Conservation (phyloP, 2,888 invertebrate genomes). For the Abrostola tripartita region DNA sequence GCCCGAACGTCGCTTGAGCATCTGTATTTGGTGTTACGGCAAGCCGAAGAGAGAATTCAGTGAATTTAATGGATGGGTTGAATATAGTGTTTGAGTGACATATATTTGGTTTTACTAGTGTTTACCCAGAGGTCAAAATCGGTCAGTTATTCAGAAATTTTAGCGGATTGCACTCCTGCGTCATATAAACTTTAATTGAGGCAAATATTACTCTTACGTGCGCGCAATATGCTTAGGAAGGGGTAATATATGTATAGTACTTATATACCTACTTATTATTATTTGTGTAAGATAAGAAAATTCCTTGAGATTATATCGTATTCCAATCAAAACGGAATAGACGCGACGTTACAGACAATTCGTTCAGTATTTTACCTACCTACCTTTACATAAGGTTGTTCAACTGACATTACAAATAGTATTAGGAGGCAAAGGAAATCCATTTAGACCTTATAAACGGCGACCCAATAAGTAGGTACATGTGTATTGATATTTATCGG, state of each 20-base stretch:
- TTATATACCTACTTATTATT: too few relatives aligned
- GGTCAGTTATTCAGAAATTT: too few relatives aligned
- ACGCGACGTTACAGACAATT: conserved; percentile 3
- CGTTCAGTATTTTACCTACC: conserved; percentile 12
- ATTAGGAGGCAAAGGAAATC: conserved; percentile 49
- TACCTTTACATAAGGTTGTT: conserved; percentile 23
- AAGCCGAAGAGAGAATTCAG: conserved; percentile 21
- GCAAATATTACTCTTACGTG: too few relatives aligned
- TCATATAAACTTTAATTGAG: too few relatives aligned
- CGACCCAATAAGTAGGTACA: conserved; percentile 44
- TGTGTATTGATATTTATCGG: conserved; percentile 48
- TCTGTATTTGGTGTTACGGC: conserved; percentile 38
- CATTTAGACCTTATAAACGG: conserved; percentile 46
- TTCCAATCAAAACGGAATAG: not conserved
- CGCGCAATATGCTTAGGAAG: too few relatives aligned
- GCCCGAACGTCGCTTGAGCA: conserved; percentile 32
- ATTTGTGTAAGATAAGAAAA: too few relatives aligned
- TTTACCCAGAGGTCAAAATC: too few relatives aligned
- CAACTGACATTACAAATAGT: conserved; percentile 37
- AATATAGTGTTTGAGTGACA: conserved; percentile 19
- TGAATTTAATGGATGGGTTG: conserved; percentile 25
- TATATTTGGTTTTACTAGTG: not conserved
- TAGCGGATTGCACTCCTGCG: too few relatives aligned
- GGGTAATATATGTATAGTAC: too few relatives aligned
- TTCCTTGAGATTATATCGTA: too few relatives aligned